Conservation (phyloP, 2,888 invertebrate species). For the Rhagium mordax region DNA sequence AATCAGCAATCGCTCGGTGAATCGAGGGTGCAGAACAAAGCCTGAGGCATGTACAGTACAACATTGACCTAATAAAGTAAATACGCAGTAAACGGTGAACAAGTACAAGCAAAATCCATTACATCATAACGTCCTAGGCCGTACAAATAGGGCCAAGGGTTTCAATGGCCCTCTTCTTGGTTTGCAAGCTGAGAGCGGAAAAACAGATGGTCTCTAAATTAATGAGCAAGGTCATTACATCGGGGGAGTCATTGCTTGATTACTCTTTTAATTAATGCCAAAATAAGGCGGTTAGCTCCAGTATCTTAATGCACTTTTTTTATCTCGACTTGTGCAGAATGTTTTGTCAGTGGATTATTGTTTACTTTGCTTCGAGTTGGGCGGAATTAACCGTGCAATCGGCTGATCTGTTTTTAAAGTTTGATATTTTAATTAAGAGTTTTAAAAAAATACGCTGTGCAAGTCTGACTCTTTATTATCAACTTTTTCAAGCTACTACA, state of each 20-base stretch:
- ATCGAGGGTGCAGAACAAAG: background rate
- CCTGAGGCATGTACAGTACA: background rate
- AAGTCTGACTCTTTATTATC: too few relatives aligned
- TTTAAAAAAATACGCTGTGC: too few relatives aligned
- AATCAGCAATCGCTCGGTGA: background rate
- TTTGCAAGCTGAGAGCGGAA: conserved; percentile 41
- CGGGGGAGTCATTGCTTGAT: conserved; percentile 43
- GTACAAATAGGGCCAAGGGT: conserved; percentile 42
- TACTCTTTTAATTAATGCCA: conserved; percentile 48
- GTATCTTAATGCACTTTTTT: conserved; percentile 19
- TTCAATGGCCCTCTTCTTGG: conserved; percentile 29
- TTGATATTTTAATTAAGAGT: conserved; percentile 24
- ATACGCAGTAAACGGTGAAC: conserved; percentile 35
- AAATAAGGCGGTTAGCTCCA: conserved; percentile 35
- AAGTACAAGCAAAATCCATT: conserved; percentile 42
- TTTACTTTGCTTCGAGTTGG: background rate
- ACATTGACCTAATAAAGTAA: conserved; percentile 46
- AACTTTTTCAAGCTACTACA: too few relatives aligned
- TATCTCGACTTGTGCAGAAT: background rate
- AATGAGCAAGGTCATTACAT: conserved; percentile 42
- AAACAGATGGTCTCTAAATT: conserved; percentile 46
- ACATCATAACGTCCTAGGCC: conserved; percentile 38
- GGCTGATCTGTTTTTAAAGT: conserved; percentile 5
- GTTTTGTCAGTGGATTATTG: background rate
- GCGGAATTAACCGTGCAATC: background rate